These are phyloP conservation scores for Felis chaus DNA, from an alignment of 2,113 vertebrate species.

Conservation along the genomic window DNA sequence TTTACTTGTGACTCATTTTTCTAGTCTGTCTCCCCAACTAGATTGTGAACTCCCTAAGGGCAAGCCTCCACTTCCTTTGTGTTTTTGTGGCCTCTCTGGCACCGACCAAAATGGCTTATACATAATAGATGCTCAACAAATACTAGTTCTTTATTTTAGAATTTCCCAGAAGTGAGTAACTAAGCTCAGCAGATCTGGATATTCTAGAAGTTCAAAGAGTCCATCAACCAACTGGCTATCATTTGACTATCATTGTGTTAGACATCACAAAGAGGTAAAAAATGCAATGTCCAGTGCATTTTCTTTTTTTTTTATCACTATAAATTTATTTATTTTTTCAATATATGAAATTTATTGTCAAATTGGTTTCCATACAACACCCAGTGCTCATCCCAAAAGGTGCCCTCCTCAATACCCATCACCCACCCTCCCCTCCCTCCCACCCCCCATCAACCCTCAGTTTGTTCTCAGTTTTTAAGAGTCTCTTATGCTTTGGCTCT, in stretches of 20 bases:
- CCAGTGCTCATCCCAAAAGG: no score
- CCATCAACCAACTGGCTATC: background rate
- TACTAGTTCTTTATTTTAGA: background rate
- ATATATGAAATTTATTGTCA: no score
- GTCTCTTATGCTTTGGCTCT: no score
- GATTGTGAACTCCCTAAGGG: background rate
- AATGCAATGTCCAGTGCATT: background rate
- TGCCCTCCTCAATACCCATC: no score
- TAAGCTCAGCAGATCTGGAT: background rate
- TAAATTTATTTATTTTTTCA: no score
- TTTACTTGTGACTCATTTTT: constrained; percentile 50
- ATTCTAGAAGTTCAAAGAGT: background rate
- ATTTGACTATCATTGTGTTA: background rate
- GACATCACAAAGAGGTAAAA: background rate
- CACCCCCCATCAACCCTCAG: no score
- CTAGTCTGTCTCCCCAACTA: background rate
- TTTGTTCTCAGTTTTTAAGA: no score
- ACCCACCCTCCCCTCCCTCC: no score
- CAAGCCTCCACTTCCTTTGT: background rate
- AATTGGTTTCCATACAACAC: no score
- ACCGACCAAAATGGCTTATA: background rate
- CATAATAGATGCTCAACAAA: constrained; percentile 36
- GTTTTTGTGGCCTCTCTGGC: background rate
- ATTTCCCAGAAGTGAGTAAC: background rate
- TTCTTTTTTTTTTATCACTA: background rate